Evolutionary conservation across 1,140 invertebrate genomes (phyloP).

Genomic region (Sycophila sp.): DNA sequence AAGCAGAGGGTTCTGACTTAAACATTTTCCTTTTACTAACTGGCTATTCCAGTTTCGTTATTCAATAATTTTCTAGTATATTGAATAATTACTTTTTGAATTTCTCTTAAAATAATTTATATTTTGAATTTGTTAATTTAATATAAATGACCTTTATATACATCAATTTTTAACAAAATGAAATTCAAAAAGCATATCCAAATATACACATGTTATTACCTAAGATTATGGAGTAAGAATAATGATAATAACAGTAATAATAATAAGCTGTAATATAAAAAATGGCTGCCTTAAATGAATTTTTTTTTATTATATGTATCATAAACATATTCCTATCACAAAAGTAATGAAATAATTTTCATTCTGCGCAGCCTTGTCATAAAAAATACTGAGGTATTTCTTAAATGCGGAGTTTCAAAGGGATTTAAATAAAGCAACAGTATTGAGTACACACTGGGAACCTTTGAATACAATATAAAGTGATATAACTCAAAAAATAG

Average conservation of each 20-base stretch:
- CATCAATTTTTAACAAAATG: conserved; percentile 3
- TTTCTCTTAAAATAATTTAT: conserved; percentile 26
- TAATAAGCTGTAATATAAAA: conserved; percentile 35
- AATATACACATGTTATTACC: conserved; percentile 29
- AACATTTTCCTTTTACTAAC: conserved; percentile 30
- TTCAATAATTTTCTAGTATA: conserved; percentile 35
- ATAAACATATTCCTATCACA: conserved; percentile 32
- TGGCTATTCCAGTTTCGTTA: conserved; percentile 27
- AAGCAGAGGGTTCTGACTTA: conserved; percentile 11
- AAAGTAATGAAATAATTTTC: conserved; percentile 11
- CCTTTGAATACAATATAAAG: conserved; percentile 31
- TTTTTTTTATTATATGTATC: conserved; percentile 36
- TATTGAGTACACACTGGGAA: conserved; percentile 39
- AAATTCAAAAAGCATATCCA: conserved; percentile 18
- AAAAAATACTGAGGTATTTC: background rate
- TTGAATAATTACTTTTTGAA: conserved; percentile 22
- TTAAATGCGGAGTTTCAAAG: conserved; percentile 8
- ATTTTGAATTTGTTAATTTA: background rate
- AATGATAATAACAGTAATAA: conserved; percentile 17
- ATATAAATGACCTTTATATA: conserved; percentile 5
- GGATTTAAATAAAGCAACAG: conserved; percentile 22
- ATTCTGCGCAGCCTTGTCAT: conserved; percentile 5
- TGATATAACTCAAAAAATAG: conserved; percentile 14
- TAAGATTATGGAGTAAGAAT: conserved; percentile 31
- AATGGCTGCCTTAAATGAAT: conserved; percentile 37